Evolutionary conservation across 2,888 invertebrate species (phyloP).

Genomic region (Pseudococcus longispinus): DNA sequence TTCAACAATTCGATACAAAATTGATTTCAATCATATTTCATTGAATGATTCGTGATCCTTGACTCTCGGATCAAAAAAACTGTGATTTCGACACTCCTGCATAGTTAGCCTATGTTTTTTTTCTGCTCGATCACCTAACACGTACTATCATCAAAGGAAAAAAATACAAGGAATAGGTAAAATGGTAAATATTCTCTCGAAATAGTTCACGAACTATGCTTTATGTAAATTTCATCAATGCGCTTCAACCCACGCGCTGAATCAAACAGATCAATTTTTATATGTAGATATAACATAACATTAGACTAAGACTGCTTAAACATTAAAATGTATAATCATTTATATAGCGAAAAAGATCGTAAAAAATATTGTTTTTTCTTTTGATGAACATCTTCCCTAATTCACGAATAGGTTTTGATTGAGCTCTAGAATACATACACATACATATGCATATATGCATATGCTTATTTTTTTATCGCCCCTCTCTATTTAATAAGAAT

Average conservation of each 20-base stretch:
- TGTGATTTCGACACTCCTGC: no score
- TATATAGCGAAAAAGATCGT: slow-evolving; percentile 18
- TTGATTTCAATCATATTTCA: no score
- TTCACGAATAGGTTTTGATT: not conserved
- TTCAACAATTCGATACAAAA: no score
- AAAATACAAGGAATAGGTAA: not conserved
- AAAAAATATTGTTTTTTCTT: slow-evolving; percentile 23
- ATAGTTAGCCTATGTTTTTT: no score
- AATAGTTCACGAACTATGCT: not conserved
- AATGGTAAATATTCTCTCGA: not conserved
- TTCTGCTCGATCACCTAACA: no score
- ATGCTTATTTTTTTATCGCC: not conserved
- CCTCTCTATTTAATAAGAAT: not conserved
- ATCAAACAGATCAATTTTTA: not conserved
- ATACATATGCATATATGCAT: not conserved
- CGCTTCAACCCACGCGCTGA: not conserved
- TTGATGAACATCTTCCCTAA: slow-evolving; percentile 3
- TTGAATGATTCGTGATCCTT: no score
- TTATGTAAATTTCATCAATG: slow-evolving; percentile 16
- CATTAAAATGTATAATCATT: slow-evolving; percentile 37
- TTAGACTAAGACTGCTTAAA: not conserved
- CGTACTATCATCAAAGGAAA: no score
- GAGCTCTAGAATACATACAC: not conserved
- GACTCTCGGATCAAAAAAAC: no score
- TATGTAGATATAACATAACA: not conserved